Conservation (phyloP, 2,113 vertebrate genomes). For the Gallinago jamesoni region DNA sequence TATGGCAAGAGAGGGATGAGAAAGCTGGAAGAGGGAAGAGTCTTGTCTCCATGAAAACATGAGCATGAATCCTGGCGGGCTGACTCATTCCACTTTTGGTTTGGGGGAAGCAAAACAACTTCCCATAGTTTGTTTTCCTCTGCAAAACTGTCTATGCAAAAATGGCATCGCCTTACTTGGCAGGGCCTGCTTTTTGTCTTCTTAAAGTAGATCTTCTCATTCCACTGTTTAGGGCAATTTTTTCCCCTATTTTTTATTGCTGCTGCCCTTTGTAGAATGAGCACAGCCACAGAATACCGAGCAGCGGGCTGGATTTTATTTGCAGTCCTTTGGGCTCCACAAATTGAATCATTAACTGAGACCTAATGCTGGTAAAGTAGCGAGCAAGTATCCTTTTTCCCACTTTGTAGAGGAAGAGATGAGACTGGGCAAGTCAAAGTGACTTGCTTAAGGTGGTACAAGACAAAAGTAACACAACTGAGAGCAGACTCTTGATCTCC, state of each 20-base stretch:
- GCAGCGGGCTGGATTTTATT: neutral
- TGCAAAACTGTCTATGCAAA: neutral
- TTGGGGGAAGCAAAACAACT: neutral
- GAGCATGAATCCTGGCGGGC: neutral
- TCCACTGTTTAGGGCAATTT: neutral
- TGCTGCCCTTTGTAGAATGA: neutral
- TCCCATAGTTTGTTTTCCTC: neutral
- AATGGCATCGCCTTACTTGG: neutral
- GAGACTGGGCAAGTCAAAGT: neutral
- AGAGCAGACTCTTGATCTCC: neutral
- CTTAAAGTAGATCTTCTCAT: neutral
- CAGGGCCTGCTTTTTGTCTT: neutral
- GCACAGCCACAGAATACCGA: neutral
- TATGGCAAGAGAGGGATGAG: neutral
- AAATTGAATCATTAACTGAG: neutral
- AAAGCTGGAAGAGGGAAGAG: slow-evolving; percentile 1
- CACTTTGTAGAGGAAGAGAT: neutral
- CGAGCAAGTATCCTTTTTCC: neutral
- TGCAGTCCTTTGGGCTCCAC: neutral
- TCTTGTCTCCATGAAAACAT: neutral
- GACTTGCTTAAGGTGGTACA: neutral
- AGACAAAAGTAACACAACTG: neutral
- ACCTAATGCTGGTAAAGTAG: neutral
- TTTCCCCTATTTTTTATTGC: neutral
- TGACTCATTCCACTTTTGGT: neutral